Conservation (phyloP, 2,113 vertebrate genomes). For the Picathartes gymnocephalus region DNA sequence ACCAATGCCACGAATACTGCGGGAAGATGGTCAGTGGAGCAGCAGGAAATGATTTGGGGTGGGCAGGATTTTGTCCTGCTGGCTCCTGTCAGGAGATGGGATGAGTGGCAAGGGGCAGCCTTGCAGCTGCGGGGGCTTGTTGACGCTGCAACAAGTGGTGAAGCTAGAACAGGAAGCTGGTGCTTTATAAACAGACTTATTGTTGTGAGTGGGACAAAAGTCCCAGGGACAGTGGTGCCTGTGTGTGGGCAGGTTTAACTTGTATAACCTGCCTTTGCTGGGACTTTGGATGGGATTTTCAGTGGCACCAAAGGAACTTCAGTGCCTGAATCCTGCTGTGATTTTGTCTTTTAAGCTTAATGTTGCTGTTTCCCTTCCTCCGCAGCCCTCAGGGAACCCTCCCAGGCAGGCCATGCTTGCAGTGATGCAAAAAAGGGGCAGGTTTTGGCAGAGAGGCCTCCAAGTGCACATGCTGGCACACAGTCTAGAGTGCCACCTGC, state of each 20-base stretch:
- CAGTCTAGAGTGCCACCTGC: background rate
- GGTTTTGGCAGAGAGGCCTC: background rate
- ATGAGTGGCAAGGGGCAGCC: background rate
- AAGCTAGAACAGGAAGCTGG: background rate
- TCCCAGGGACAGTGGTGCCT: background rate
- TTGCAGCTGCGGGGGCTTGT: background rate
- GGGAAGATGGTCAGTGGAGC: rapidly evolving
- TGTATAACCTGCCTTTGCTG: background rate
- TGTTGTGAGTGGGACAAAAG: background rate
- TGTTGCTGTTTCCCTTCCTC: background rate
- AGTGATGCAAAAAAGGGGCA: background rate
- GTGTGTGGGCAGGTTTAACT: background rate
- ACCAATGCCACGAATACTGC: background rate
- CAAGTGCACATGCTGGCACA: background rate
- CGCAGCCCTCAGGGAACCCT: background rate
- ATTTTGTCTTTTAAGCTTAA: background rate
- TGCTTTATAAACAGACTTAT: background rate
- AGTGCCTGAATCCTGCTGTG: background rate
- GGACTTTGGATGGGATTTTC: background rate
- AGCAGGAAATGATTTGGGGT: background rate
- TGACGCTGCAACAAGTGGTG: background rate
- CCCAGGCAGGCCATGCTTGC: background rate
- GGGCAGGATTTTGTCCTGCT: background rate
- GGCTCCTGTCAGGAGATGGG: background rate
- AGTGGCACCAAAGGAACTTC: background rate